Evolutionary conservation across 2,113 vertebrate species (phyloP).

Genomic region (Tursiops truncatus): DNA sequence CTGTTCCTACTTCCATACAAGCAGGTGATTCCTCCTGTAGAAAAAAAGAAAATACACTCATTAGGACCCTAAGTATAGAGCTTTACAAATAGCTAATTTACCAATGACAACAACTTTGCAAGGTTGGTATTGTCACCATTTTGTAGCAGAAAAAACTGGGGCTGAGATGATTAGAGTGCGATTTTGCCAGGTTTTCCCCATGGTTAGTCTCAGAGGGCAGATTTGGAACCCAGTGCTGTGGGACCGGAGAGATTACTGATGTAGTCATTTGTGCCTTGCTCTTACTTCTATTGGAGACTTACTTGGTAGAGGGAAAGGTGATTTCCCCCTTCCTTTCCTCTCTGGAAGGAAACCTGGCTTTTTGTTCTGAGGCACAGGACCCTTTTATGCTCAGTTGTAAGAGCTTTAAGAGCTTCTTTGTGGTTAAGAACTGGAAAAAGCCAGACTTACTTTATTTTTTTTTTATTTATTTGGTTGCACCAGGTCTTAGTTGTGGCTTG

Average conservation of each 20-base stretch:
- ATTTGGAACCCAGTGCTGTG: background rate
- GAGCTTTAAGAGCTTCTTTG: background rate
- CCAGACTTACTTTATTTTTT: background rate
- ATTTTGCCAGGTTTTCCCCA: fast-evolving
- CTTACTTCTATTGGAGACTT: background rate
- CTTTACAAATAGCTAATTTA: background rate
- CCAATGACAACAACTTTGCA: background rate
- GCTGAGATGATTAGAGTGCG: background rate
- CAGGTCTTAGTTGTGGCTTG: too few species aligned
- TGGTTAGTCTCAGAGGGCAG: fast-evolving
- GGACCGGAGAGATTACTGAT: background rate
- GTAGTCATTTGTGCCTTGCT: background rate
- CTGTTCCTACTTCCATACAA: background rate
- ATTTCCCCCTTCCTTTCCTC: background rate
- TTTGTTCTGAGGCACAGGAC: background rate
- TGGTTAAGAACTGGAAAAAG: background rate
- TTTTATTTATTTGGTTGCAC: too few species aligned
- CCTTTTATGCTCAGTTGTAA: background rate
- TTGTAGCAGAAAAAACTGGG: background rate
- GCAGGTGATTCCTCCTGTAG: background rate
- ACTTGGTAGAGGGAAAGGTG: background rate
- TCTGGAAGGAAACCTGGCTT: background rate
- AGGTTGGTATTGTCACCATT: background rate
- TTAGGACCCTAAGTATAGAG: background rate
- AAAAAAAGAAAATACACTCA: background rate